Conservation (phyloP, 2,888 invertebrate genomes). For the Asteroscopus sphinx region DNA sequence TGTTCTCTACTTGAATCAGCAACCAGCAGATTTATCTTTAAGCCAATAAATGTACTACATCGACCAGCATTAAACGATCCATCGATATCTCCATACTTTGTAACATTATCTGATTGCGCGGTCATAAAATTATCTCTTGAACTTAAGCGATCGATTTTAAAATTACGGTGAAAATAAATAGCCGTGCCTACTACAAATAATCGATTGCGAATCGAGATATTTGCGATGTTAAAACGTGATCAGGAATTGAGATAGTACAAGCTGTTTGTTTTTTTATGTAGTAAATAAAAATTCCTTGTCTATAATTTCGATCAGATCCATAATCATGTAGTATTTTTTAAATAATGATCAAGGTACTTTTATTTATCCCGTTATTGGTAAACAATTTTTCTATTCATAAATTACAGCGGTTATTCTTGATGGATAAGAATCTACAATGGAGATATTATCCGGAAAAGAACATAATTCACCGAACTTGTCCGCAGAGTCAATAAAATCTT, state of each 20-base stretch:
- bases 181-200: conserved; percentile 22
- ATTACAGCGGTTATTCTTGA: too few relatives aligned
- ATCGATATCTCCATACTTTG: conserved; percentile 17
- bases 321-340: background rate
- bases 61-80: background rate
- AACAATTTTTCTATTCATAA: too few relatives aligned
- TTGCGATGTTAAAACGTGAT: conserved; percentile 31
- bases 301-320: conserved; percentile 9
- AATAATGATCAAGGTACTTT: too few relatives aligned
- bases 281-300: conserved; percentile 6
- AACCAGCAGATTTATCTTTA: too few relatives aligned
- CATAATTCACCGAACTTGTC: too few relatives aligned
- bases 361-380: too few relatives aligned
- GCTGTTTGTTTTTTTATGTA: conserved; percentile 14
- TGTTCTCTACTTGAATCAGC: too few relatives aligned
- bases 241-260: conserved; percentile 32
- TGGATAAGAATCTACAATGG: too few relatives aligned
- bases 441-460: too few relatives aligned
- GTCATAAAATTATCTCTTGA: conserved; percentile 52
- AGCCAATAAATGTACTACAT: too few relatives aligned
- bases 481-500: too few relatives aligned
- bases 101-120: conserved; percentile 40
- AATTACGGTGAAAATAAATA: conserved; percentile 42
- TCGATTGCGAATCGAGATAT: conserved; percentile 49
- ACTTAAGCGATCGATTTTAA: conserved; percentile 42